phyloP scores from a whole-genome alignment of 2,888 invertebrate species.

The Hirtodrosophila histrioides region DNA sequence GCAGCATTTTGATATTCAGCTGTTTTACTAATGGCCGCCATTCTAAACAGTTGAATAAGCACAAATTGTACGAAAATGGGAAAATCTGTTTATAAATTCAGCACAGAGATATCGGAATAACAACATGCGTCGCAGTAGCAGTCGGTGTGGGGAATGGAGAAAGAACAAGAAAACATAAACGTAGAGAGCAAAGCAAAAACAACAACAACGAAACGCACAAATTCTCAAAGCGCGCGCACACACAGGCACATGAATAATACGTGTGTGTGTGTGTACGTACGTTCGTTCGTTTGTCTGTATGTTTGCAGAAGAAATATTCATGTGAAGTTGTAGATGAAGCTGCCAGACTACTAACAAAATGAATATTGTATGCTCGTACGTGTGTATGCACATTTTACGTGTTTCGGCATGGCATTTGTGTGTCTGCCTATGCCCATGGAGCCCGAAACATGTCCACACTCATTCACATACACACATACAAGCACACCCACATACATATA shows the following conservation, averaged over 20 bases:
- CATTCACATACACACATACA: slow-evolving; percentile 21
- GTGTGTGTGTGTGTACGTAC: not conserved
- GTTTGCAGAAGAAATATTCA: slow-evolving; percentile 26
- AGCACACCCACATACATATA: slow-evolving; percentile 24
- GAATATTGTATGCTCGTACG: slow-evolving; percentile 23
- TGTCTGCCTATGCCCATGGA: slow-evolving; percentile 53
- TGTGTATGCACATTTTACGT: slow-evolving; percentile 49
- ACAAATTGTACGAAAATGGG: slow-evolving; percentile 6
- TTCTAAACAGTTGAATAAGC: slow-evolving; percentile 25
- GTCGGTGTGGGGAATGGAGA: slow-evolving; percentile 12
- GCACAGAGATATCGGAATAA: slow-evolving; percentile 22
- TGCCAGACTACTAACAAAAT: slow-evolving; percentile 29
- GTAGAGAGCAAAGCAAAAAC: slow-evolving; percentile 41
- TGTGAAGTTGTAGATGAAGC: slow-evolving; percentile 39
- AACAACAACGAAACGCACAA: slow-evolving; percentile 34
- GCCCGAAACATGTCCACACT: slow-evolving; percentile 58
- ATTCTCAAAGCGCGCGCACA: slow-evolving; percentile 37
- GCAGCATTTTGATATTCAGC: slow-evolving; percentile 17
- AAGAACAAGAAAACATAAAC: slow-evolving; percentile 43
- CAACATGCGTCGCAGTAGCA: slow-evolving; percentile 18
- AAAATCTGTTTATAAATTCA: slow-evolving; percentile 26
- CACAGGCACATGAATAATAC: slow-evolving; percentile 15
- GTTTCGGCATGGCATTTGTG: slow-evolving; percentile 33
- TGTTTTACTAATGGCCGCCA: slow-evolving; percentile 31
- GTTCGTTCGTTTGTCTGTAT: not conserved